Conservation (phyloP, 2,113 vertebrate species). For the Clarias gariepinus region DNA sequence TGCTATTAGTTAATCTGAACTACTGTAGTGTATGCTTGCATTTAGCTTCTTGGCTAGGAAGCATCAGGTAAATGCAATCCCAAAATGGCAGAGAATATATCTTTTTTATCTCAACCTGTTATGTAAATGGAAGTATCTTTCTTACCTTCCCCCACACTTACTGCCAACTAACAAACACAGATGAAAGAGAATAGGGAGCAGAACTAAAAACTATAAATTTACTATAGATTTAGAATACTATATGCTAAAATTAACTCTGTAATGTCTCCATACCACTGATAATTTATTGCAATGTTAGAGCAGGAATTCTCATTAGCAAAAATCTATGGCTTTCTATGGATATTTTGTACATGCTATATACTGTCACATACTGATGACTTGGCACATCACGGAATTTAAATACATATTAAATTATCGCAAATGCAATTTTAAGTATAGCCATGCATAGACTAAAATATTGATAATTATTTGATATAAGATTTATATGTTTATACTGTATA, state of each 20-base stretch:
- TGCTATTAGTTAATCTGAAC: background rate
- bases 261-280: background rate
- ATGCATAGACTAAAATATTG: conserved; percentile 73
- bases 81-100: conserved; percentile 57
- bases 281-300: background rate
- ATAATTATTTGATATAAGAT: conserved; percentile 50
- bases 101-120: conserved; percentile 64
- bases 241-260: background rate
- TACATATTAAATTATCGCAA: conserved; percentile 61
- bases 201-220: conserved; percentile 67
- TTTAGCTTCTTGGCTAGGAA: conserved; percentile 22
- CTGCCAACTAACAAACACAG: conserved; percentile 78
- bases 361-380: conserved; percentile 50
- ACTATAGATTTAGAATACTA: conserved; percentile 58
- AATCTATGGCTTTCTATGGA: conserved; percentile 40
- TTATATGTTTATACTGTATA: background rate
- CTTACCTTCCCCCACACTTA: conserved; percentile 89
- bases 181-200: conserved; percentile 80
- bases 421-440: conserved; percentile 61
- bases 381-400: conserved; percentile 6
- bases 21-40: conserved; percentile 33
- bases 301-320: background rate
- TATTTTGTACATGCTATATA: conserved; percentile 58
- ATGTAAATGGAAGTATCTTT: conserved; percentile 71
- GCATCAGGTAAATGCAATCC: conserved; percentile 38